phyloP scores from a whole-genome alignment of 2,888 invertebrate species.

The Seira ritae region DNA sequence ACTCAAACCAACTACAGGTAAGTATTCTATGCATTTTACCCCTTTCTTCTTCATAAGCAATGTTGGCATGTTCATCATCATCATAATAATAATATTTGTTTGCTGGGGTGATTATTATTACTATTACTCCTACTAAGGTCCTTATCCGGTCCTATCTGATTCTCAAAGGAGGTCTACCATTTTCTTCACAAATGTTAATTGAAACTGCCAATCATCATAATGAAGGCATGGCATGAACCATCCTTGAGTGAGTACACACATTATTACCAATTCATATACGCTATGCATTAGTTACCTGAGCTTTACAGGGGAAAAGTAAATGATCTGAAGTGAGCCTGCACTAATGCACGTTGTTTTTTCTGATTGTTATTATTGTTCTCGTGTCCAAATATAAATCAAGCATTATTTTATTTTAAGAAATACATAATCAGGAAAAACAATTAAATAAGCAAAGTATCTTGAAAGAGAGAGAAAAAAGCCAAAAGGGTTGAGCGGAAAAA shows the following conservation, averaged over 20 bases:
- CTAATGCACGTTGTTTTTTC: conserved; percentile 32
- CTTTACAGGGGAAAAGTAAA: conserved; percentile 24
- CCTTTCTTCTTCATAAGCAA: conserved; percentile 17
- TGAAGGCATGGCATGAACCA: conserved; percentile 78
- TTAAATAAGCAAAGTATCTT: conserved; percentile 61
- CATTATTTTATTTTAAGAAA: conserved; percentile 62
- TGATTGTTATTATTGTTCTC: conserved; percentile 49
- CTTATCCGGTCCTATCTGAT: conserved; percentile 62
- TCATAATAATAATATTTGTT: conserved; percentile 38
- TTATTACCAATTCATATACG: conserved; percentile 1
- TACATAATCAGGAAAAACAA: conserved; percentile 62
- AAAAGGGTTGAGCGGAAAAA: conserved; percentile 60
- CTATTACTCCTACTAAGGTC: too few species aligned
- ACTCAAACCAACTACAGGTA: too few species aligned
- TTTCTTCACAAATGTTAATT: conserved; percentile 79
- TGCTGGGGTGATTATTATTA: conserved; percentile 48
- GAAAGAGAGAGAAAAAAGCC: conserved; percentile 28
- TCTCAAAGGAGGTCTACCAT: conserved; percentile 72
- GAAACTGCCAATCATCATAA: conserved; percentile 88
- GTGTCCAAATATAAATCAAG: conserved; percentile 63
- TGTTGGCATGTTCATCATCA: conserved; percentile 42
- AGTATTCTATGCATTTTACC: too few species aligned
- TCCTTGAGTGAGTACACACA: conserved; percentile 76
- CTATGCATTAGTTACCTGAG: conserved; percentile 30
- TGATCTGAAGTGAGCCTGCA: conserved; percentile 28